Evolutionary conservation across 2,113 vertebrate genomes (phyloP).

Genomic region (Sapayoa aenigma): DNA sequence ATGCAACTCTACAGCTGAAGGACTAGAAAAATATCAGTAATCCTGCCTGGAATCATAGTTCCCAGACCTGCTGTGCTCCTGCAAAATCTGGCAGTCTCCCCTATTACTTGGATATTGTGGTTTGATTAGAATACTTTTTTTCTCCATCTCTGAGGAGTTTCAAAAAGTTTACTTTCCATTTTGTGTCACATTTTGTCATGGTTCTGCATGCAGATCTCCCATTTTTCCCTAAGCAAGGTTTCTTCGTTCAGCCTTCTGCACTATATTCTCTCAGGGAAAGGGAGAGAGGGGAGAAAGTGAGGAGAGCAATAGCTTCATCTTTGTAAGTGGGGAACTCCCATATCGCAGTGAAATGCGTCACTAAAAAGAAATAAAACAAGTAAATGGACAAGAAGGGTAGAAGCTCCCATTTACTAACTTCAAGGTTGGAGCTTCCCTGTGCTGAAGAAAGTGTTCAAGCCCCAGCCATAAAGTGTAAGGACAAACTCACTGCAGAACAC

Average conservation of each 20-base stretch:
- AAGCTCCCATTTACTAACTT: not conserved
- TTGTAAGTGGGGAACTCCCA: not conserved
- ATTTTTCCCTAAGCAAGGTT: not conserved
- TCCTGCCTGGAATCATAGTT: not conserved
- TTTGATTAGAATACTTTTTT: not conserved
- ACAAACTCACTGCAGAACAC: not conserved
- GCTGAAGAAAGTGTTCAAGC: not conserved
- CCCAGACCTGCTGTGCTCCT: not conserved
- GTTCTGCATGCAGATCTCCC: not conserved
- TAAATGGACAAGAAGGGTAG: not conserved
- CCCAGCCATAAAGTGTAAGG: not conserved
- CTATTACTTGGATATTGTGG: not conserved
- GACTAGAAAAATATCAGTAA: not conserved
- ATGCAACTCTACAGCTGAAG: not conserved
- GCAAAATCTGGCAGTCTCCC: not conserved
- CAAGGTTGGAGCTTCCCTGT: not conserved
- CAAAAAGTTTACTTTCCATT: not conserved
- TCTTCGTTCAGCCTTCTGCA: not conserved
- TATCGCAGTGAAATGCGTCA: not conserved
- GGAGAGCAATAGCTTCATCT: not conserved
- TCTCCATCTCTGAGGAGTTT: not conserved
- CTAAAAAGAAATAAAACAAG: not conserved
- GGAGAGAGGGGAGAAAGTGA: not conserved
- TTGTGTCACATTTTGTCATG: not conserved
- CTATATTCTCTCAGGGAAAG: not conserved